These are phyloP conservation scores for Calliscelio sp. DNA, from an alignment of 2,888 invertebrate genomes.

Conservation along the genomic window DNA sequence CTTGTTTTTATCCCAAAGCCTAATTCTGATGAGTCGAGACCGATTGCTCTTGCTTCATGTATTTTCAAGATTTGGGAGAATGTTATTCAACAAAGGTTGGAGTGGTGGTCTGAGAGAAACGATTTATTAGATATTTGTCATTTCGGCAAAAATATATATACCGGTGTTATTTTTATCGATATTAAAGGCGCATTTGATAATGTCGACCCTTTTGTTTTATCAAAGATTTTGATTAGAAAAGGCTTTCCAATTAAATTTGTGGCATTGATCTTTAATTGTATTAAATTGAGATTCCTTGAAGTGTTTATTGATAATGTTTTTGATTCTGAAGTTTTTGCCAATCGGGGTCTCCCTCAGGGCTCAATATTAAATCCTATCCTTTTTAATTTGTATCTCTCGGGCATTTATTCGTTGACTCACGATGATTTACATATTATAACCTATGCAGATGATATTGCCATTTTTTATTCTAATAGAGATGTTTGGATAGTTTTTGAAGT, in stretches of 20 bases:
- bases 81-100: not conserved
- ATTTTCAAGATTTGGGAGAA: not conserved
- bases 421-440: no score
- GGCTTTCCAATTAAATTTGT: not conserved
- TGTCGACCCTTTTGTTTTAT: not conserved
- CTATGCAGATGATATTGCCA: no score
- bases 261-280: not conserved
- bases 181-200: conserved; percentile 5
- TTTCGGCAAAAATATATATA: not conserved
- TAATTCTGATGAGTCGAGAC: not conserved
- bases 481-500: no score
- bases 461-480: no score
- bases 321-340: no score
- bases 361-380: no score
- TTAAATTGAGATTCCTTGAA: not conserved
- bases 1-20: conserved; percentile 1
- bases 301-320: no score
- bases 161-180: no score
- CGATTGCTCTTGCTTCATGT: conserved; percentile 4
- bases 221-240: not conserved
- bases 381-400: no score
- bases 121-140: not conserved
- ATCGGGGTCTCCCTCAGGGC: no score
- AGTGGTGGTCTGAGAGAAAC: not conserved
- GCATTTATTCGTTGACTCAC: no score